Percentiles rank a stretch among this genome's conserved stretches.
Conservation (phyloP, 2,888 invertebrate genomes). For the Leucoma salicis region DNA sequence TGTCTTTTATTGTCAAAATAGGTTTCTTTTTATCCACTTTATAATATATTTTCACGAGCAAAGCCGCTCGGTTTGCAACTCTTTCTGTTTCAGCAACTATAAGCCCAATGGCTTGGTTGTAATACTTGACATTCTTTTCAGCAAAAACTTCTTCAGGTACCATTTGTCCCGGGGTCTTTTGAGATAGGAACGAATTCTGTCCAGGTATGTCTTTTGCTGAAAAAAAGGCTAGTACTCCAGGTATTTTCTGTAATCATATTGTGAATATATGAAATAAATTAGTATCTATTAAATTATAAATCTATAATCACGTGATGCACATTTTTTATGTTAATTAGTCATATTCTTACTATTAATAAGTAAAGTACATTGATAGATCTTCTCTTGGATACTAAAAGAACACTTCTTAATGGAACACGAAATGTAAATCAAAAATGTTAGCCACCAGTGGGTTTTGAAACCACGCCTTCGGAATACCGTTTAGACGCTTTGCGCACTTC, state of each 20-base stretch:
- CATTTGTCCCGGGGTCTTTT: constrained; percentile 31
- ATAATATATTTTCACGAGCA: constrained; percentile 82
- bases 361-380: no score
- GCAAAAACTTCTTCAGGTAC: constrained; percentile 74
- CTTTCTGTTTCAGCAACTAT: constrained; percentile 83
- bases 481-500: no score
- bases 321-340: no score
- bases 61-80: constrained; percentile 81
- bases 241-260: constrained; percentile 83
- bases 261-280: no score
- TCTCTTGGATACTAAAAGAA: no score
- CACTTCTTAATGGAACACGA: no score
- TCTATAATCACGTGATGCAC: no score
- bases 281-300: no score
- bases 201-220: constrained; percentile 87
- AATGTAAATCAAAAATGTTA: no score
- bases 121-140: constrained; percentile 79
- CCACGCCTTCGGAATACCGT: no score
- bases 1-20: constrained; percentile 48
- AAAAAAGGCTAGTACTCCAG: constrained; percentile 85
- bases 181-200: constrained; percentile 72
- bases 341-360: no score
- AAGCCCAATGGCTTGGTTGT: constrained; percentile 86
- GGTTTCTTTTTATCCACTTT: constrained; percentile 58
- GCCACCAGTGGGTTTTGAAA: no score